Base-by-base conservation (phyloP, 2,888 invertebrate genomes). In the Aproaerema taeniolella region DNA sequence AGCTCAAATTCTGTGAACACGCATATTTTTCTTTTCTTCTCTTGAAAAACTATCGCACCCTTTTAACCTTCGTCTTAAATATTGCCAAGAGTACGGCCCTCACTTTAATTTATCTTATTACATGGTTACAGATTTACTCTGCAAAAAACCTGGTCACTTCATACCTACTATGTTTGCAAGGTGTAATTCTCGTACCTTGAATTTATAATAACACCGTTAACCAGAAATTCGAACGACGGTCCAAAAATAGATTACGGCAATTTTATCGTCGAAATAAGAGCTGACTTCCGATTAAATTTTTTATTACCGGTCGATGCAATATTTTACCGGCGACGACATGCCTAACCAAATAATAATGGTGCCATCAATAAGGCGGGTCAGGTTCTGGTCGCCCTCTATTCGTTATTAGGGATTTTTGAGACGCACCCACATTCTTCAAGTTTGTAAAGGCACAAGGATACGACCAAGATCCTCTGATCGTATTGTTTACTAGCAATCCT, bases 311-410 rank as follows among this genome's bases (percentile, higher is more conserved):
- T 44, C 45, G 43, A 10, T 38, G 47, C 50, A 52, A 59, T 63
- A 58, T 58, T 62, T 63, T 58, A 55, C 45, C 49, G 42, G 31
- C 31, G 38, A 43, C 35, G 42, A 51, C 52, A 45, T 43, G 54
- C 55, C 59, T 58, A 61, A 66, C 64, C 62, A 65, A 61, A 67
- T 67, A 61, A 60, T 61, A 67, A 67, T 61, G 57, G 52, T 26
- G 43, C 44, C 64, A 69, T 69, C 69, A 64, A 67, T 66, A 69
- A 47, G 33, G 39, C 33, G 44, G 43, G 26, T 36, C 46, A 33
- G 42, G 33, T 28, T 25, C 17, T 24, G 38, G 46, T 46, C 49
- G 11, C 50, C 33, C 43, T 49, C 55, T 52, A 63, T 67, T 47
- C 56, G 50, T 65, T 67, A 67, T 64, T 60, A 53, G 55, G 63